Conservation (phyloP, 2,888 invertebrate species). For the Biston stratarius region DNA sequence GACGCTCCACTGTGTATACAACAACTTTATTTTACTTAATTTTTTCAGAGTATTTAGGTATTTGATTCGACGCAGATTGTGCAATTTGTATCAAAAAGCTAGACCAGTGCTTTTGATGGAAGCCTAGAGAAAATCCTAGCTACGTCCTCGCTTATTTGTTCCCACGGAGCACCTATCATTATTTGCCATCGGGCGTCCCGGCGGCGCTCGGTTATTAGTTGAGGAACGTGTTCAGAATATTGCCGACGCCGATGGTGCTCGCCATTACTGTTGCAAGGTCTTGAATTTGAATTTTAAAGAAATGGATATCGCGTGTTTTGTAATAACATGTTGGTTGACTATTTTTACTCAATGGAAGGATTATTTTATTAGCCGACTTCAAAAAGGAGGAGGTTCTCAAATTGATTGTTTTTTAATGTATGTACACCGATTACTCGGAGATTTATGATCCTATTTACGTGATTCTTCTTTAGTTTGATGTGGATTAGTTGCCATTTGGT, state of each 20-base stretch:
- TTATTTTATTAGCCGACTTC: too few relatives aligned
- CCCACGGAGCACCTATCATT: constrained; percentile 38
- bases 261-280: constrained; percentile 44
- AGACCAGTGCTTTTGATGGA: neutral
- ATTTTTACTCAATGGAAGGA: too few relatives aligned
- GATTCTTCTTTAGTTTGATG: too few relatives aligned
- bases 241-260: constrained; percentile 39
- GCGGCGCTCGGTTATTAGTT: constrained; percentile 48
- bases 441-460: too few relatives aligned
- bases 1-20: too few relatives aligned
- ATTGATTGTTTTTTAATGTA: too few relatives aligned
- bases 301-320: constrained; percentile 32
- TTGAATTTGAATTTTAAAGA: constrained; percentile 50
- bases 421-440: too few relatives aligned
- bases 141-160: constrained; percentile 22
- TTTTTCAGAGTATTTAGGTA: too few relatives aligned
- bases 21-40: too few relatives aligned
- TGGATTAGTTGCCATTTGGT: too few relatives aligned
- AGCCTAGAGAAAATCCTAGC: constrained; percentile 3
- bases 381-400: too few relatives aligned
- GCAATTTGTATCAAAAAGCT: neutral
- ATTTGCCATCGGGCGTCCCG: constrained; percentile 39
- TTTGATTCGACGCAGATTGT: too few relatives aligned
- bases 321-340: constrained; percentile 11
- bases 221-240: constrained; percentile 51